A percentile compares a stretch with the other conserved stretches of the same genome.
Evolutionary conservation across 2,797 vertebrate species (phyloP).

Genomic region (Calcarius lapponicus): DNA sequence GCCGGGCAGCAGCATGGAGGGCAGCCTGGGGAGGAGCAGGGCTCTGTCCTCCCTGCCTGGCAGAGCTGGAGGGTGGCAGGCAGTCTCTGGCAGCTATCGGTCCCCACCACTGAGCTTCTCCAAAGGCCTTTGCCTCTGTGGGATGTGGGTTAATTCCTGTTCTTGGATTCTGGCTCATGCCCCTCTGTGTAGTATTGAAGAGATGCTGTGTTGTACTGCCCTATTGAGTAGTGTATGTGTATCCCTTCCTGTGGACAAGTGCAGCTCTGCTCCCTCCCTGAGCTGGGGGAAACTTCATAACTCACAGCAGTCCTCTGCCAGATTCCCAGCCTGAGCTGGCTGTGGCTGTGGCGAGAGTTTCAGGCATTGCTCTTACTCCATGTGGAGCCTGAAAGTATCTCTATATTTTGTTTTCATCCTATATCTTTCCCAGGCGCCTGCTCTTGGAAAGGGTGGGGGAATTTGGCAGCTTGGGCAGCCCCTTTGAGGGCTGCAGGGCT

Average conservation of each 20-base stretch:
- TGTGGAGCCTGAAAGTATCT: background rate
- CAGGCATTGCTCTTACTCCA: background rate
- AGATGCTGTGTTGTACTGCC: background rate
- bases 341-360: background rate
- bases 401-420: background rate
- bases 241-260: background rate
- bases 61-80: background rate
- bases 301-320: background rate
- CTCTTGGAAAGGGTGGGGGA: background rate
- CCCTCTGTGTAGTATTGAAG: background rate
- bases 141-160: background rate
- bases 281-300: background rate
- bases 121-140: background rate
- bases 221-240: accelerated
- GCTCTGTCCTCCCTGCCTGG: background rate
- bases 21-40: background rate
- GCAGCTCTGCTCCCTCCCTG: background rate
- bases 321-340: no score
- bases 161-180: background rate
- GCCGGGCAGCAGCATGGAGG: background rate
- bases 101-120: background rate
- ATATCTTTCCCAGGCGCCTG: background rate
- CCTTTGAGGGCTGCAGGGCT: background rate
- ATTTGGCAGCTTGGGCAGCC: background rate
- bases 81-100: accelerated